Base-by-base conservation (phyloP, 2,888 invertebrate species). In the Himalopsyche kuldschensis region DNA sequence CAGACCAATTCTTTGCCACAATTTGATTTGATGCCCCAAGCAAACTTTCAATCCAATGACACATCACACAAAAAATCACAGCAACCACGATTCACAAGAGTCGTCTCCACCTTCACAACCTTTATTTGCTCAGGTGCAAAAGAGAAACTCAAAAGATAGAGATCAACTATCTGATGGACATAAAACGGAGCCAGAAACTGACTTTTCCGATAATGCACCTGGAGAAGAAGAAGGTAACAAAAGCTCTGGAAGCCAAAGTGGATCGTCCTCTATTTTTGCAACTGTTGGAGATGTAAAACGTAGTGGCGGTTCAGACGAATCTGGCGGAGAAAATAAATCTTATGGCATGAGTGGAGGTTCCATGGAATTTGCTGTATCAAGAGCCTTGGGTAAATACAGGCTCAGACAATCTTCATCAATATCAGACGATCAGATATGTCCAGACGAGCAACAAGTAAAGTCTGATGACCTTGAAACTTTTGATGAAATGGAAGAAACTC, bases 311-410 rank as follows among this genome's bases (percentile, higher is more conserved):
- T 93, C 93, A 30, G 94, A 94, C 86, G 94, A 94, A 88, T 91
- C 92, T 27, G 93, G 90, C 86, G 93, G 93, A 86, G 92, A 90
- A 78, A 91, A 90, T 85, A 91, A 91, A 87, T 90, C 91, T 1
- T 93, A 93, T 82, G 92, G 87, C 80, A 87, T 92, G 15, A 92
- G 93, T 84, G 94, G 94, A 27, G 93, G 95, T 20, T 95, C 95
- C 11, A 95, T 96, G 93, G 96, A 96, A 88, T 96, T 96, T 89
- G 96, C 96, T 0, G 96, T 96, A 0, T 96, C 96, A 0, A 90
- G 96, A 88, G 96, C 96, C 0, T 90, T 96, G 31, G 96, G 96
- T 31, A 96, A 96, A 90, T 96, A 96, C 88, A 91, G 96, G 76
- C 93, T 95, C 87, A 92, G 95, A 85, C 95, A 95, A 87, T 95